phyloP scores from a whole-genome alignment of 2,797 vertebrate genomes.

The Otolemur crassicaudatus region DNA sequence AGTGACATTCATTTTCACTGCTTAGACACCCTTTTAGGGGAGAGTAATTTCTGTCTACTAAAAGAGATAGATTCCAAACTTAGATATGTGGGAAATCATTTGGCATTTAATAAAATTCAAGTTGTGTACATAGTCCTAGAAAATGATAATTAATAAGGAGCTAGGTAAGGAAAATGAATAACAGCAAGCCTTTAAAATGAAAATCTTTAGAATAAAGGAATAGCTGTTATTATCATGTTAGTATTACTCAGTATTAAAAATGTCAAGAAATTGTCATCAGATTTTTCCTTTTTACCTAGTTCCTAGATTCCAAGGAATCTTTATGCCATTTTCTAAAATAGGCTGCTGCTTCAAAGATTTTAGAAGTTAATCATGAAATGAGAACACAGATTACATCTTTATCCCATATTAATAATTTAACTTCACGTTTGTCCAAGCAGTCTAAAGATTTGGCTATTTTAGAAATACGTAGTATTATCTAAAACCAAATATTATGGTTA shows the following conservation, averaged over 20 bases:
- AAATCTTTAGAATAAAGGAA: constrained; percentile 47
- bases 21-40: neutral
- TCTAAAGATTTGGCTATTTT: constrained; percentile 36
- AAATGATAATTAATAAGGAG: constrained; percentile 54
- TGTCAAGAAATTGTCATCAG: neutral
- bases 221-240: constrained; percentile 14
- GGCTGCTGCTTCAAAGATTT: constrained; percentile 23
- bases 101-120: constrained; percentile 67
- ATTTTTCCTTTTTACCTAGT: constrained; percentile 35
- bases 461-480: constrained; percentile 2
- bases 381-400: neutral
- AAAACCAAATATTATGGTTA: constrained; percentile 32
- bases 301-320: constrained; percentile 7
- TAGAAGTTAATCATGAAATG: constrained; percentile 47
- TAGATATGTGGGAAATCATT: constrained; percentile 51
- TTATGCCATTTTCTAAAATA: constrained; percentile 26
- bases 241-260: constrained; percentile 36
- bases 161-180: constrained; percentile 52
- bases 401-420: constrained; percentile 42
- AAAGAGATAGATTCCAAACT: constrained; percentile 62
- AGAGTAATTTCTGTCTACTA: constrained; percentile 48
- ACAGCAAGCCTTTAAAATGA: constrained; percentile 51
- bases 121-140: constrained; percentile 39
- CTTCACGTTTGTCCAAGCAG: neutral
- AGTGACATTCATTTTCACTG: constrained; percentile 18